Conservation (phyloP, 1,140 invertebrate genomes). For the Drosophila aff. region DNA sequence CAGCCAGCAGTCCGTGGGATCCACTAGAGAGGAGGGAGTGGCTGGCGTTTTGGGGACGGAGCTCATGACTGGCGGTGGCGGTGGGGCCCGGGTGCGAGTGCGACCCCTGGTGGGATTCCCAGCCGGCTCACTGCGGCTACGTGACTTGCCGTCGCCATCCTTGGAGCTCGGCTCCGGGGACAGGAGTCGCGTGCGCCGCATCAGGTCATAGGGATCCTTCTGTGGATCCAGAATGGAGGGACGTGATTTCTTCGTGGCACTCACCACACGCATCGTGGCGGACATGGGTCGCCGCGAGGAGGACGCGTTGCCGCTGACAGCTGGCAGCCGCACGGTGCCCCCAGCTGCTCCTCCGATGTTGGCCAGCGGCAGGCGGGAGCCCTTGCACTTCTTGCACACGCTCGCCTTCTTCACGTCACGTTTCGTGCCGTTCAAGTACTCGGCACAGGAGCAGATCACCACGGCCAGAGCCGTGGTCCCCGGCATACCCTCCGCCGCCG, state of each 20-base stretch:
- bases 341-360: conserved; percentile 85
- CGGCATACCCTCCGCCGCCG: conserved; percentile 54
- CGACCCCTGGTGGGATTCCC: conserved; percentile 59
- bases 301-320: conserved; percentile 81
- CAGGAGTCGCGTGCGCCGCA: conserved; percentile 90
- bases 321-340: conserved; percentile 87
- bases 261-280: conserved; percentile 88
- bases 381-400: conserved; percentile 92
- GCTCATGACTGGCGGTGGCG: conserved; percentile 25
- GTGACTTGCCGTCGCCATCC: conserved; percentile 49
- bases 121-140: conserved; percentile 52
- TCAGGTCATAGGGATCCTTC: conserved; percentile 92
- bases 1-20: conserved; percentile 85
- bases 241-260: conserved; percentile 86
- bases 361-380: conserved; percentile 89
- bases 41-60: conserved; percentile 38
- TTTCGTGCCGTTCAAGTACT: conserved; percentile 91
- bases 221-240: conserved; percentile 87
- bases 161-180: conserved; percentile 86
- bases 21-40: conserved; percentile 46
- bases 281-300: conserved; percentile 78
- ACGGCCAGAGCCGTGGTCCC: conserved; percentile 86
- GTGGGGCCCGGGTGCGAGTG: conserved; percentile 33
- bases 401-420: conserved; percentile 89
- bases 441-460: conserved; percentile 91